These are phyloP conservation scores for Steatocranus sp. DNA, from an alignment of 2,797 vertebrate genomes.

Conservation along the genomic window DNA sequence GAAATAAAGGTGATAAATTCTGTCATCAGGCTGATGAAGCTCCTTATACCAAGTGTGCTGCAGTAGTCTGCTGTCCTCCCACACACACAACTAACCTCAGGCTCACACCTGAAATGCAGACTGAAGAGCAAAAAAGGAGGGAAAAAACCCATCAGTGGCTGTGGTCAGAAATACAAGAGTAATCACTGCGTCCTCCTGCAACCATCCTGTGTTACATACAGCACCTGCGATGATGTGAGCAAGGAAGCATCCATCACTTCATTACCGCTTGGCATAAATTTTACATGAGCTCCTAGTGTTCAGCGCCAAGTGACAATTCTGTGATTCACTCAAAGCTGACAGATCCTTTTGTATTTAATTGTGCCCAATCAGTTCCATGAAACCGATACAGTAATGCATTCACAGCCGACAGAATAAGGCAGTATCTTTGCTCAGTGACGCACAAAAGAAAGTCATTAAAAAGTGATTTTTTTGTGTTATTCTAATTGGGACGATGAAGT, in stretches of 20 bases:
- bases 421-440: background rate
- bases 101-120: constrained; percentile 9
- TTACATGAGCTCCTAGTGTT: background rate
- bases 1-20: constrained; percentile 26
- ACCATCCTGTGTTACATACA: background rate
- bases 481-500: background rate
- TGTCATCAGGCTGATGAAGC: constrained; percentile 5
- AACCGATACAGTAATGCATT: background rate
- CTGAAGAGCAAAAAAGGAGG: background rate
- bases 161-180: background rate
- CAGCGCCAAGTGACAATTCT: background rate
- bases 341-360: background rate
- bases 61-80: constrained; percentile 39
- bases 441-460: constrained; percentile 2
- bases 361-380: background rate
- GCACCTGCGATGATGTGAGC: background rate
- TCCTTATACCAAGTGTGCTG: background rate
- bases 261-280: background rate
- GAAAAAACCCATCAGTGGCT: background rate
- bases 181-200: background rate
- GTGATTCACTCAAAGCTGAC: background rate
- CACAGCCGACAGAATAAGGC: background rate
- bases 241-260: background rate
- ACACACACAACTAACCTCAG: constrained; percentile 13
- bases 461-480: background rate